These are phyloP conservation scores for Operophtera brumata DNA, from an alignment of 2,888 invertebrate species.

Conservation along the genomic window DNA sequence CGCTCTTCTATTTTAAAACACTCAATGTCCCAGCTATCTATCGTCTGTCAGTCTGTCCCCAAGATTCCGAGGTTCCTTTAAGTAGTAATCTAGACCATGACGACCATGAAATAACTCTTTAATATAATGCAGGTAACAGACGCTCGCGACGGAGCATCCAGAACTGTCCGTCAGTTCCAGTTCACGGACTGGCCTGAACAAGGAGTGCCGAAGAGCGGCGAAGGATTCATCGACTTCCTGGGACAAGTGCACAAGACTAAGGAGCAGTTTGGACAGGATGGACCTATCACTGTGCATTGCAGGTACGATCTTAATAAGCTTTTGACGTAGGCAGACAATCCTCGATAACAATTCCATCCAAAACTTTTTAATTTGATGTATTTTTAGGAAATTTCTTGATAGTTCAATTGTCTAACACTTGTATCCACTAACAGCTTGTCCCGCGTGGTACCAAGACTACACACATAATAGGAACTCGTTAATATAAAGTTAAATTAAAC, in stretches of 20 bases:
- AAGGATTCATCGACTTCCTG: slow-evolving; percentile 99
- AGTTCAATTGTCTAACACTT: no score
- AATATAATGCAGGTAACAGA: slow-evolving; percentile 87
- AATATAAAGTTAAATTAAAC: no score
- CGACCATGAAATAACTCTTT: background rate
- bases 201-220: slow-evolving; percentile 98
- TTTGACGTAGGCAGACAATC: background rate
- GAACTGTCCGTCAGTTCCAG: slow-evolving; percentile 97
- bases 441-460: no score
- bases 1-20: background rate
- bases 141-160: slow-evolving; percentile 96
- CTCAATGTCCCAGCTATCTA: no score
- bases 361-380: no score
- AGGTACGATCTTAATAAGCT: slow-evolving; percentile 74
- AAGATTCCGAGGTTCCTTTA: no score
- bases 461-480: no score
- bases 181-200: slow-evolving; percentile 98
- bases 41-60: no score
- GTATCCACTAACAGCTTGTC: no score
- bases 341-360: background rate
- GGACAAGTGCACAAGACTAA: slow-evolving; percentile 99
- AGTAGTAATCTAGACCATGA: no score
- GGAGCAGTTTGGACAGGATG: slow-evolving; percentile 99
- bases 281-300: slow-evolving; percentile 99
- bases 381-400: no score